A percentile compares a stretch with the other conserved stretches of the same genome.
phyloP scores from a whole-genome alignment of 2,797 vertebrate genomes.

The Agapornis canus region DNA sequence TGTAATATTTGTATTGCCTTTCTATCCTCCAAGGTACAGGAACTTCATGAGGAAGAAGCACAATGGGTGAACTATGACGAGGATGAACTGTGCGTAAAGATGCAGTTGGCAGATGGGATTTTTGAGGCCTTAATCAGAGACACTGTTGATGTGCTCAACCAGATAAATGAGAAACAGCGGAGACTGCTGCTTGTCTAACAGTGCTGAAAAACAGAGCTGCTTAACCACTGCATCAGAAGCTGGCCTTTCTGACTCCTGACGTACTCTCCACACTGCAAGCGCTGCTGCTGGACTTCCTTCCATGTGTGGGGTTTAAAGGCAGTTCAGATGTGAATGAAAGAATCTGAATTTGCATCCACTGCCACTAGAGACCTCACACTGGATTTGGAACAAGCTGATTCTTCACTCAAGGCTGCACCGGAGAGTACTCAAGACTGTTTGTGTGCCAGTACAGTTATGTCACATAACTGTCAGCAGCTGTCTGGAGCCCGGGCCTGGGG shows the following conservation, averaged over 20 bases:
- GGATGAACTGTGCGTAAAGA: constrained; percentile 96
- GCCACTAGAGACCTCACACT: constrained; percentile 39
- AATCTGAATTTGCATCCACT: constrained; percentile 24
- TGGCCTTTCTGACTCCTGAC: constrained; percentile 50
- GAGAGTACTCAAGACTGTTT: constrained; percentile 9
- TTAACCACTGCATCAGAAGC: constrained; percentile 18
- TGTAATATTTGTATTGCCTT: neutral
- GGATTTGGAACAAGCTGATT: constrained; percentile 6
- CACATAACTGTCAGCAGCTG: neutral
- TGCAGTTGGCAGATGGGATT: constrained; percentile 96
- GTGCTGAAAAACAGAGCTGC: constrained; percentile 57
- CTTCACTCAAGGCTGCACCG: neutral
- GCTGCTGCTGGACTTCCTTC: constrained; percentile 47
- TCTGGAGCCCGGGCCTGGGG: neutral
- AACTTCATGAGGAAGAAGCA: constrained; percentile 95
- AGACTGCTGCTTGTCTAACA: constrained; percentile 79
- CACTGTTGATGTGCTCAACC: constrained; percentile 87
- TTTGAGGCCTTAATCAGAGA: constrained; percentile 95
- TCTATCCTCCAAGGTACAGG: constrained; percentile 86
- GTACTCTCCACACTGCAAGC: constrained; percentile 26
- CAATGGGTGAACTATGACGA: constrained; percentile 99
- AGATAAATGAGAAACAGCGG: constrained; percentile 86
- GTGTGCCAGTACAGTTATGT: neutral
- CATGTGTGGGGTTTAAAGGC: neutral
- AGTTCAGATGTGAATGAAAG: constrained; percentile 19